Base-by-base conservation (phyloP, 2,797 vertebrate species). In the Anguilla obscura region DNA sequence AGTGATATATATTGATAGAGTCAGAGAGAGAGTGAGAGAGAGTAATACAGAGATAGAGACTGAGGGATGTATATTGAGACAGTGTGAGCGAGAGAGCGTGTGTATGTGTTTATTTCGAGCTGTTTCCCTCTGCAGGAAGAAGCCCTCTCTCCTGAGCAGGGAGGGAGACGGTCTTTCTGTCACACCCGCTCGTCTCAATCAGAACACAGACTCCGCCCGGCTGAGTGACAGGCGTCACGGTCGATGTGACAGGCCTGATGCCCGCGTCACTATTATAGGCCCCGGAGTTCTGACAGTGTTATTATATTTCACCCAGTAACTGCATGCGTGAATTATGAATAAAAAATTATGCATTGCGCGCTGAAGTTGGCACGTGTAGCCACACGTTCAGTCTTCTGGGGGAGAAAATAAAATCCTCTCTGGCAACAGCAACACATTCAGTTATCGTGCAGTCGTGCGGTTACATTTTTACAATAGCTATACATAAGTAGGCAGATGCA, bases 271-370 rank as follows among this genome's bases (percentile, higher is more conserved):
- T 80, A 80, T 80, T 50, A 48, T 50, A 33, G 76, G 76, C 76
- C 45, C 36, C 40, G 18, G 48, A 48, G n/a, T 79, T 40, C 9
- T 50, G 76, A 80, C 76, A 80, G 18, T n/a, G 21, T 48, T 80
- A 80, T 80, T 80, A 80, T 80, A 80, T n/a, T 10, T 10, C 74
- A 40, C 33, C 74, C 74, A 21, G 16, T 76, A 76, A 18, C 74
- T 76, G 33, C 33, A 76, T 36, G 40, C 74, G 21, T 6, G 69
- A 3, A 40, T 36, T 5, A 40, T 76, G 24, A 27, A 71, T 36
- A 71, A 18, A 36, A 1, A 14, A 76, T 18, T 76, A 14, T 33
- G 30, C 21, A 66, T 66, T n/a, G n/a, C 4, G 33, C 14, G 30
- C 12, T 18, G 40, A 36, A 76, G 18, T 4, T 33, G 1, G 30